phyloP scores from a whole-genome alignment of 2,888 invertebrate genomes.

The Drosophila infuscata region DNA sequence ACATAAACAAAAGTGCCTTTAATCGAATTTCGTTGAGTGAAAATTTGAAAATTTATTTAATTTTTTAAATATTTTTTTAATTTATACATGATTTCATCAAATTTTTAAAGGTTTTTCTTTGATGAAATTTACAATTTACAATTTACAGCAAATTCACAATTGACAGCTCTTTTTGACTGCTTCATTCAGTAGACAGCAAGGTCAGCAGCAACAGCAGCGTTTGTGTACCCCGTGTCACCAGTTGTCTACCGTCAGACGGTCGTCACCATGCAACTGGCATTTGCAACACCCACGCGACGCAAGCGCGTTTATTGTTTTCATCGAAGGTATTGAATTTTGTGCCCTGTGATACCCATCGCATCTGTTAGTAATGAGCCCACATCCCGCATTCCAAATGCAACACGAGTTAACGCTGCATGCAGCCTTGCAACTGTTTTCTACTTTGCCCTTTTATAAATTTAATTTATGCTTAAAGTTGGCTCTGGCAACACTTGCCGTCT shows the following conservation, averaged over 20 bases:
- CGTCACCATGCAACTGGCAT: neutral
- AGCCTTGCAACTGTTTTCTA: conserved; percentile 12
- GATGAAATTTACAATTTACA: too few relatives aligned
- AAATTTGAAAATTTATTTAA: too few relatives aligned
- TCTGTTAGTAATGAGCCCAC: conserved; percentile 51
- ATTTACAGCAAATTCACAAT: too few relatives aligned
- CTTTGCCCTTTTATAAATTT: conserved; percentile 6
- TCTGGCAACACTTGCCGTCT: neutral
- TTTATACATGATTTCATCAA: too few relatives aligned
- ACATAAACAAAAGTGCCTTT: too few relatives aligned
- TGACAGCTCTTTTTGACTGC: neutral
- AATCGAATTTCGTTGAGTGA: too few relatives aligned
- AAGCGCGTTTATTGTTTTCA: conserved; percentile 28
- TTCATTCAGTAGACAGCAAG: conserved; percentile 18
- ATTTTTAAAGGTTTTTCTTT: too few relatives aligned
- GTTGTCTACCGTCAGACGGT: conserved; percentile 16
- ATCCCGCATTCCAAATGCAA: conserved; percentile 57
- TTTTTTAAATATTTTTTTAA: too few relatives aligned
- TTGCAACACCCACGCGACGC: conserved; percentile 30
- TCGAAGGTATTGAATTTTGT: conserved; percentile 23
- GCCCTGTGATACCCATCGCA: conserved; percentile 13
- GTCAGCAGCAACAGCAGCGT: conserved; percentile 14
- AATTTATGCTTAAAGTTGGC: conserved; percentile 45
- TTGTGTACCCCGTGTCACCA: conserved; percentile 29
- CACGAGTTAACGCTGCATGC: conserved; percentile 4